These are phyloP conservation scores for Hemiprocne comata DNA, from an alignment of 2,113 vertebrate species.

Conservation along the genomic window DNA sequence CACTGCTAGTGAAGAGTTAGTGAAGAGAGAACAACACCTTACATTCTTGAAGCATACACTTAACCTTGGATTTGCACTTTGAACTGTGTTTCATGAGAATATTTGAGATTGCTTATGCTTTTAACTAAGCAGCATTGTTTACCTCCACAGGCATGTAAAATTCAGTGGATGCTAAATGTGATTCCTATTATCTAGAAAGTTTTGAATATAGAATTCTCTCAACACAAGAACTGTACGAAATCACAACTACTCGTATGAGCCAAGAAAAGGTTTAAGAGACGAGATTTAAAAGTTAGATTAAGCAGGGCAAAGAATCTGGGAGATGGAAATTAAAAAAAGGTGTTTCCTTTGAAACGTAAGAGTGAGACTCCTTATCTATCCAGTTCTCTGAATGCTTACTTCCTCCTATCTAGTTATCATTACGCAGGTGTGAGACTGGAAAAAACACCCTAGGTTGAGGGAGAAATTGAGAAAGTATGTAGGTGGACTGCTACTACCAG, in stretches of 20 bases:
- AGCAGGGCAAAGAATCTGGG: not conserved
- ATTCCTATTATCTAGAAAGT: not conserved
- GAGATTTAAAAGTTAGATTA: not conserved
- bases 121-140: not conserved
- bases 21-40: not conserved
- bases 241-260: not conserved
- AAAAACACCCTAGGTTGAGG: not conserved
- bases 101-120: not conserved
- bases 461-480: not conserved
- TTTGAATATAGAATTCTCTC: not conserved
- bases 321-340: not conserved
- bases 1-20: too few relatives aligned
- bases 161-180: not conserved
- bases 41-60: not conserved
- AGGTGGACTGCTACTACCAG: not conserved
- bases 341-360: not conserved
- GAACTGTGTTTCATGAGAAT: not conserved
- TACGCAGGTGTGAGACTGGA: not conserved
- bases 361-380: not conserved
- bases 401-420: not conserved
- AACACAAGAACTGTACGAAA: not conserved
- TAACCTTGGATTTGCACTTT: not conserved
- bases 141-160: not conserved
- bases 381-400: not conserved
- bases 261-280: not conserved